phyloP scores from a whole-genome alignment of 2,797 vertebrate genomes.

The Cyclopterus lumpus region DNA sequence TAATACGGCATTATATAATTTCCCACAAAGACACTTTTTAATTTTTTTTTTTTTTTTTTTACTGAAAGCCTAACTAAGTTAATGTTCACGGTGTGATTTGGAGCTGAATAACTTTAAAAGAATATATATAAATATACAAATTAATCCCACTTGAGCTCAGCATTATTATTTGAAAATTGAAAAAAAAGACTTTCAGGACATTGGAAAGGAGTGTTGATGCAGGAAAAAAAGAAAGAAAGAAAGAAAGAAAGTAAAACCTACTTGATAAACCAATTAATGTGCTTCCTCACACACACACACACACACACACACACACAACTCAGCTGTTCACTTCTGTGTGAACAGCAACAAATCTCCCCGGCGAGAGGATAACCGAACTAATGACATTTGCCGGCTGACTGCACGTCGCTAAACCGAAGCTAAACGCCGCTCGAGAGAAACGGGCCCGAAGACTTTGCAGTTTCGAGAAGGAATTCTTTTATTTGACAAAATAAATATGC shows the following conservation, averaged over 20 bases:
- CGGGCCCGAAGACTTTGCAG: conserved; percentile 17
- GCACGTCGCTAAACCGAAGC: conserved; percentile 47
- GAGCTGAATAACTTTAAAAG: conserved; percentile 1
- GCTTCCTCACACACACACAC: conserved; percentile 38
- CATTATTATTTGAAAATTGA: not conserved
- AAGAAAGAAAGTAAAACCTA: conserved; percentile 10
- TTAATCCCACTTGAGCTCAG: not conserved
- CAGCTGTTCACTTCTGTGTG: conserved; percentile 41
- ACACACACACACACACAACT: conserved; percentile 33
- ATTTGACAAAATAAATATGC: not conserved
- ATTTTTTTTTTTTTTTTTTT: too few relatives aligned
- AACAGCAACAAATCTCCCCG: conserved; percentile 51
- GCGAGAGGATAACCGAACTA: conserved; percentile 62
- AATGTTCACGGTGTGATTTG: conserved; percentile 7
- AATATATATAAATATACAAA: not conserved
- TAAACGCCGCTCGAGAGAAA: conserved; percentile 23
- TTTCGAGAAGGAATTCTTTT: too few relatives aligned
- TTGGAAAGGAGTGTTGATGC: not conserved
- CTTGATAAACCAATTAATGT: conserved; percentile 60
- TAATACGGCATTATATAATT: conserved; percentile 4
- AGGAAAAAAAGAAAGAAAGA: not conserved
- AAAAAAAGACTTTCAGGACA: not conserved
- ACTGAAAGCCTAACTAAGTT: not conserved
- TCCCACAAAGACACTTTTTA: not conserved
- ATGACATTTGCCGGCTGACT: conserved; percentile 61